These are phyloP conservation scores for Noctua janthina DNA, from an alignment of 2,888 invertebrate genomes.

Conservation along the genomic window DNA sequence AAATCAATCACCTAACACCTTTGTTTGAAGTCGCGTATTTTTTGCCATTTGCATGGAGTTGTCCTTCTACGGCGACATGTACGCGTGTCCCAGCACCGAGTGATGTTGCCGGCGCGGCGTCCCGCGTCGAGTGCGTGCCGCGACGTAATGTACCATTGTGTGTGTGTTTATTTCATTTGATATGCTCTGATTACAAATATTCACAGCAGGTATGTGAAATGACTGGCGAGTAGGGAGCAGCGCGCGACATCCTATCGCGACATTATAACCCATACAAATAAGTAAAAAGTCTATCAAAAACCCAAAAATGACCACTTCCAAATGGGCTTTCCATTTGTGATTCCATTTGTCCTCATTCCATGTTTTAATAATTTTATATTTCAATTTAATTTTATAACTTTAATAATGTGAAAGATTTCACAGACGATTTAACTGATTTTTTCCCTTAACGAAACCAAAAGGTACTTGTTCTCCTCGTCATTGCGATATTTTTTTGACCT, in stretches of 20 bases:
- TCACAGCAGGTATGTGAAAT: slow-evolving; percentile 56
- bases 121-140: neutral
- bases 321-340: too few species aligned
- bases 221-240: slow-evolving; percentile 11
- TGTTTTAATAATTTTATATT: too few species aligned
- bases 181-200: slow-evolving; percentile 64
- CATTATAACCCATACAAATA: neutral
- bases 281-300: too few species aligned
- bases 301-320: too few species aligned
- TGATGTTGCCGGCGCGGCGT: slow-evolving; percentile 19
- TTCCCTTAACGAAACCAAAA: too few species aligned
- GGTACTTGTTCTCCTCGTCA: too few species aligned
- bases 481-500: too few species aligned
- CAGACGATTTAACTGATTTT: too few species aligned
- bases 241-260: slow-evolving; percentile 50
- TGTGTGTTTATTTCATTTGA: slow-evolving; percentile 49
- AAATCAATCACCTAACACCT: too few species aligned
- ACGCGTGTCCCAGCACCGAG: neutral
- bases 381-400: too few species aligned
- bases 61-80: slow-evolving; percentile 13
- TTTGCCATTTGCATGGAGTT: neutral
- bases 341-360: too few species aligned
- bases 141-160: slow-evolving; percentile 56
- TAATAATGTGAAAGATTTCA: too few species aligned
- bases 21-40: neutral